These are phyloP conservation scores for Blastobasis adustella DNA, from an alignment of 2,888 invertebrate genomes.

Conservation along the genomic window DNA sequence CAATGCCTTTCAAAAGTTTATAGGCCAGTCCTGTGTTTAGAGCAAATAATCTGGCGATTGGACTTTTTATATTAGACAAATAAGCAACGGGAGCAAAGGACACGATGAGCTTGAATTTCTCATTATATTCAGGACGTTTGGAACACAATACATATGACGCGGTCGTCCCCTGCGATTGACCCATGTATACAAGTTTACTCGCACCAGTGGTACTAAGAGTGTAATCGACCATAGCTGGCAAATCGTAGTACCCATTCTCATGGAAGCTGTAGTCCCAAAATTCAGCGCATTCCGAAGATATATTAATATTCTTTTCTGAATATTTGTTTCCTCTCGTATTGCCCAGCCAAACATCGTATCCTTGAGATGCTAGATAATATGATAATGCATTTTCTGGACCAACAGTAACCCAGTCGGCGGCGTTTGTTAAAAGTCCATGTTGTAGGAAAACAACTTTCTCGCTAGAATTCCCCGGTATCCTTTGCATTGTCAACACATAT, in stretches of 20 bases:
- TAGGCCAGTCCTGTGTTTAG: constrained; percentile 28
- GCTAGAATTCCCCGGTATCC: constrained; percentile 27
- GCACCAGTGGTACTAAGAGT: constrained; percentile 62
- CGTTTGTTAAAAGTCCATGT: constrained; percentile 85
- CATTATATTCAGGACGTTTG: constrained; percentile 69
- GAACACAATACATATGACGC: constrained; percentile 73
- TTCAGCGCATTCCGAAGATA: constrained; percentile 19
- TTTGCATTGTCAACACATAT: constrained; percentile 43
- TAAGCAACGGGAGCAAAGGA: constrained; percentile 76
- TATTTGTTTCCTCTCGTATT: constrained; percentile 88
- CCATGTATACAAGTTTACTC: constrained; percentile 76
- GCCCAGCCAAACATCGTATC: constrained; percentile 88
- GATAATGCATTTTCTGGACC: constrained; percentile 76
- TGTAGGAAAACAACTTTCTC: constrained; percentile 76
- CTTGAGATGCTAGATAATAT: constrained; percentile 78
- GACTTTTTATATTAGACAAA: constrained; percentile 55
- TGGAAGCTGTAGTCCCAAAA: constrained; percentile 78
- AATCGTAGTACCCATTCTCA: constrained; percentile 81
- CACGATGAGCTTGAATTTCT: constrained; percentile 70
- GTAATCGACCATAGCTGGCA: constrained; percentile 82
- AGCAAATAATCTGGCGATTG: constrained; percentile 39
- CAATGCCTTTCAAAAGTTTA: constrained; percentile 18
- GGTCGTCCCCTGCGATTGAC: constrained; percentile 82
- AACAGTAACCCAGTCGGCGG: constrained; percentile 82
- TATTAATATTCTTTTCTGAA: constrained; percentile 66